Conservation (phyloP, 2,797 vertebrate species). For the Hyperoplus lanceolatus region DNA sequence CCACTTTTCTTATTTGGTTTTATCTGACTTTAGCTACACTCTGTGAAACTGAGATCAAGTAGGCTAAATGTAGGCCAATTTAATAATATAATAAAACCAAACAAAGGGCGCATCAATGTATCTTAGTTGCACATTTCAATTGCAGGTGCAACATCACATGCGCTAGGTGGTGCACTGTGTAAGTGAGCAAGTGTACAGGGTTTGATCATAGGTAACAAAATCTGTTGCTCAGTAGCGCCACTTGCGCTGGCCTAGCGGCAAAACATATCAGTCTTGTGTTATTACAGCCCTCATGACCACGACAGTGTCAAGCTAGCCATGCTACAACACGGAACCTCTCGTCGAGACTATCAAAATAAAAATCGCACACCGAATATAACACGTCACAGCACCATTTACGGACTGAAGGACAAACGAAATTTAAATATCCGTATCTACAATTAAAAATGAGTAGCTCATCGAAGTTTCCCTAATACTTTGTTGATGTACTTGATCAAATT, state of each 20-base stretch:
- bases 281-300: slow-evolving; percentile 92
- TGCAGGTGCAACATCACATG: slow-evolving; percentile 73
- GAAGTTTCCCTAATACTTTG: accelerated
- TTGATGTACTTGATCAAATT: accelerated
- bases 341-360: slow-evolving; percentile 56
- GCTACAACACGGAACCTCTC: neutral
- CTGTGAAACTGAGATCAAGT: slow-evolving; percentile 19
- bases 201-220: slow-evolving; percentile 81
- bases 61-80: neutral
- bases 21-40: slow-evolving; percentile 2
- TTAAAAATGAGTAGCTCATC: accelerated
- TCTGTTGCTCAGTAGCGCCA: slow-evolving; percentile 86
- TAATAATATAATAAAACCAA: slow-evolving; percentile 34
- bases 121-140: slow-evolving; percentile 53
- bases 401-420: accelerated
- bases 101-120: slow-evolving; percentile 54
- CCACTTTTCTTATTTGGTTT: neutral
- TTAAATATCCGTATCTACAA: accelerated
- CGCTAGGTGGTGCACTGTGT: slow-evolving; percentile 86
- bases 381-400: accelerated
- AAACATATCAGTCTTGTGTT: slow-evolving; percentile 83
- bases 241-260: slow-evolving; percentile 85
- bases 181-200: slow-evolving; percentile 78
- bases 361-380: accelerated
- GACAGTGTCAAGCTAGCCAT: slow-evolving; percentile 43